Conservation (phyloP, 2,797 vertebrate genomes). For the Tinamus major region DNA sequence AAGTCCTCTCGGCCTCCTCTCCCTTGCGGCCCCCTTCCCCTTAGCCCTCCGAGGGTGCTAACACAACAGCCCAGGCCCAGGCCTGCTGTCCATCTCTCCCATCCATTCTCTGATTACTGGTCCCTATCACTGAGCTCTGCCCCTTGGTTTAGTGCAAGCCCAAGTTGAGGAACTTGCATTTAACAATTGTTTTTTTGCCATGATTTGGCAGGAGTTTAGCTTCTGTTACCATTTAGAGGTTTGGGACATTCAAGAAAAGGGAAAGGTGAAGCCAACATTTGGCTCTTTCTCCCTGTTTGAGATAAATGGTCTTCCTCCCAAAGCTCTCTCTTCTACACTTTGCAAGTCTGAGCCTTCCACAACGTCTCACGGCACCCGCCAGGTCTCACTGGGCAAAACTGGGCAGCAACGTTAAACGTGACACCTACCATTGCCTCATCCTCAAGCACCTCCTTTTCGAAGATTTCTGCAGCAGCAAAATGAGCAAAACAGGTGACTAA, state of each 20-base stretch:
- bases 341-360: accelerated
- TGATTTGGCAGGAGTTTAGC: not conserved
- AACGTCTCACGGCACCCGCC: not conserved
- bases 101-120: too few relatives aligned
- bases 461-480: not conserved
- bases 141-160: not conserved
- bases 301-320: not conserved
- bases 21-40: accelerated
- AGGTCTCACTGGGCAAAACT: not conserved
- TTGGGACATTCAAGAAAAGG: not conserved
- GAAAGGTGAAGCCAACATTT: not conserved
- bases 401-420: not conserved
- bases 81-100: not conserved
- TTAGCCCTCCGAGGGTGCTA: not conserved
- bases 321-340: not conserved
- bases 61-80: not conserved
- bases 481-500: not conserved
- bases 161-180: not conserved
- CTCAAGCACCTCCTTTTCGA: not conserved
- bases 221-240: not conserved
- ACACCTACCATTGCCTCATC: not conserved
- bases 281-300: not conserved
- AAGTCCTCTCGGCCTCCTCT: not conserved
- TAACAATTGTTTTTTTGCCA: not conserved
- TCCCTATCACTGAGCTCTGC: not conserved